phyloP scores from a whole-genome alignment of 35 echinoderm and acorn worm genomes.

The Chiridota heheva region DNA sequence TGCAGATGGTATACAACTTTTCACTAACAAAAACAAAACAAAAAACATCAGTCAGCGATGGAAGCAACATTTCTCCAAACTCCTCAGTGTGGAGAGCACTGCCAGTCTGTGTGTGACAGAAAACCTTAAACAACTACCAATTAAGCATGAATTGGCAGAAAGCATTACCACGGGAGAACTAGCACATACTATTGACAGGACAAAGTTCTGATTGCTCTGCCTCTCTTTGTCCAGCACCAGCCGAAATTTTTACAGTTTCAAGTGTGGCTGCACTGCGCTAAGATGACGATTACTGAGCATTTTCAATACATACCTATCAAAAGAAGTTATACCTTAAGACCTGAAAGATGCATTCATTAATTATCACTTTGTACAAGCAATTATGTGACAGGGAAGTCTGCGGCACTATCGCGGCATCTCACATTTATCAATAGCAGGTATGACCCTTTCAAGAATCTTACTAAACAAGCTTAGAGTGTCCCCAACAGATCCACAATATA shows the following conservation, averaged over 20 bases:
- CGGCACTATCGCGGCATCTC: constrained; percentile 39
- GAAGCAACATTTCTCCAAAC: not conserved
- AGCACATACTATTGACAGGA: not conserved
- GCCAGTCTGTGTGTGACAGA: not conserved
- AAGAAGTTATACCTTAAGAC: not conserved
- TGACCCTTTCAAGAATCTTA: constrained; percentile 7
- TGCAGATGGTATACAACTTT: not conserved
- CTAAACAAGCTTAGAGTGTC: constrained; percentile 9
- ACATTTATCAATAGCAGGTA: constrained; percentile 15
- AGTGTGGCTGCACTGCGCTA: not conserved
- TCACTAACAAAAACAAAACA: not conserved
- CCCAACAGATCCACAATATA: constrained; percentile 13
- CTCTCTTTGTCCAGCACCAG: not conserved
- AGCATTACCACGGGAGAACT: not conserved
- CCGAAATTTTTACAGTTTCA: not conserved
- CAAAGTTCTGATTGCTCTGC: not conserved
- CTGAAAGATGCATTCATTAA: not conserved
- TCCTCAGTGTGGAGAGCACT: not conserved
- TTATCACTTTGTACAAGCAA: not conserved
- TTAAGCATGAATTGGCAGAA: not conserved
- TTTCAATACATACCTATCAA: not conserved
- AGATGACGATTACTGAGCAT: not conserved
- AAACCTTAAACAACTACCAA: not conserved
- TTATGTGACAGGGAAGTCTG: constrained; percentile 20
- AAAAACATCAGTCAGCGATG: not conserved